Evolutionary conservation across 1,140 invertebrate genomes (phyloP).

Genomic region (Physella acuta): DNA sequence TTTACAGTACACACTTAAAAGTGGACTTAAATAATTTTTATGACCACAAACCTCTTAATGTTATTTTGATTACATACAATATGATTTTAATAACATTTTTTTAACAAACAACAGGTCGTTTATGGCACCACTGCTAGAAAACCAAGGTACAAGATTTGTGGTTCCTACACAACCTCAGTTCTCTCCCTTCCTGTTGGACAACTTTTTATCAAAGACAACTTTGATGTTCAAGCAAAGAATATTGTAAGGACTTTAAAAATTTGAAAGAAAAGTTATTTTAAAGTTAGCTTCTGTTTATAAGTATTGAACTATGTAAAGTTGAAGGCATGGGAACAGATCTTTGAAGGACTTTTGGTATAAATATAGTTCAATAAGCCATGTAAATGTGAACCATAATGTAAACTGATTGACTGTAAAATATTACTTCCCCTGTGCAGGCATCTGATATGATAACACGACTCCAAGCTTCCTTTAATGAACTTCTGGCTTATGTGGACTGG

Average conservation of each 20-base stretch:
- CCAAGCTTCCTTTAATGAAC: slow-evolving; percentile 79
- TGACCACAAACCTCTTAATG: too few species aligned
- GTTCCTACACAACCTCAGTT: slow-evolving; percentile 76
- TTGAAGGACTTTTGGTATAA: background rate
- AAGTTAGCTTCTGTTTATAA: background rate
- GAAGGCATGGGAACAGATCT: background rate
- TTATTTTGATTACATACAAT: too few species aligned
- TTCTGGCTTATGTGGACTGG: slow-evolving; percentile 82
- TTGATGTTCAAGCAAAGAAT: slow-evolving; percentile 76
- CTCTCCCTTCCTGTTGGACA: slow-evolving; percentile 90
- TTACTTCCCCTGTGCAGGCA: too few species aligned
- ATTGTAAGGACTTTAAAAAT: slow-evolving; percentile 61
- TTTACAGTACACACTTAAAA: too few species aligned
- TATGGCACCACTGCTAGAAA: slow-evolving; percentile 74
- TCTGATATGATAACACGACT: slow-evolving; percentile 88
- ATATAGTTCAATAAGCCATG: background rate
- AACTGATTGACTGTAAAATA: background rate
- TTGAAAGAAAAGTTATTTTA: background rate
- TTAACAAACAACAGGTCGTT: slow-evolving; percentile 57
- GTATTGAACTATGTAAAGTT: background rate
- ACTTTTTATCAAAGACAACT: slow-evolving; percentile 88
- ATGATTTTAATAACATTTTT: too few species aligned
- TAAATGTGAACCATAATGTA: background rate
- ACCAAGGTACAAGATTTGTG: slow-evolving; percentile 78
- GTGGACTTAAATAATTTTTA: too few species aligned